A percentile compares a stretch with the other conserved stretches of the same genome.
phyloP scores from a whole-genome alignment of 92 coral and sea anemone species.

The Bergia puertoricense region DNA sequence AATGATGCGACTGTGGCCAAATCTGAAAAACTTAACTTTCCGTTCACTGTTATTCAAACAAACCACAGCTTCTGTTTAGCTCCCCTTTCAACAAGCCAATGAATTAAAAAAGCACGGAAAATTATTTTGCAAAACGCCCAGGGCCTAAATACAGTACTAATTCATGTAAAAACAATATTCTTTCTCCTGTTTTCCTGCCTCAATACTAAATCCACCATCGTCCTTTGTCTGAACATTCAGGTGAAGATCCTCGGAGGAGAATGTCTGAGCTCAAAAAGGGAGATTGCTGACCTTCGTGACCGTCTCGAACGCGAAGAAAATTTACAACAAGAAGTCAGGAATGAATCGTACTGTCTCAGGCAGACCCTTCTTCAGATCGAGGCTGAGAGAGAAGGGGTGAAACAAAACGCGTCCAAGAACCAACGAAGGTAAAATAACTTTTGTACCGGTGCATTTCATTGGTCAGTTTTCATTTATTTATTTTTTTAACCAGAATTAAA shows the following conservation, averaged over 20 bases:
- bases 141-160: too few species aligned
- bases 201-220: neutral
- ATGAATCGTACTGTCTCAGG: constrained; percentile 72
- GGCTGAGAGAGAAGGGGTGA: constrained; percentile 75
- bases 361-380: constrained; percentile 72
- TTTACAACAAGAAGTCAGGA: constrained; percentile 68
- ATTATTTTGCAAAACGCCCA: too few species aligned
- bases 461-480: neutral
- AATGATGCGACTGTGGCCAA: too few species aligned
- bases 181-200: neutral
- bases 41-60: too few species aligned
- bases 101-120: too few species aligned
- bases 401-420: constrained; percentile 59
- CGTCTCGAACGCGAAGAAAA: constrained; percentile 73
- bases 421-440: constrained; percentile 70
- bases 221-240: neutral
- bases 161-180: neutral
- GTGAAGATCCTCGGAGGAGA: constrained; percentile 81
- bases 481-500: constrained; percentile 51
- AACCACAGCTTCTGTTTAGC: neutral
- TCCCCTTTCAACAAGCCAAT: neutral
- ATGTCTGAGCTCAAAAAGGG: constrained; percentile 76
- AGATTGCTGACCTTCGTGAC: constrained; percentile 78
- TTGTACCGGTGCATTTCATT: neutral
- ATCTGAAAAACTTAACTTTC: too few species aligned